Percentiles rank a stretch among this genome's conserved stretches.
Evolutionary conservation across 1,140 invertebrate genomes (phyloP).

Genomic region (Heterodera carotae): DNA sequence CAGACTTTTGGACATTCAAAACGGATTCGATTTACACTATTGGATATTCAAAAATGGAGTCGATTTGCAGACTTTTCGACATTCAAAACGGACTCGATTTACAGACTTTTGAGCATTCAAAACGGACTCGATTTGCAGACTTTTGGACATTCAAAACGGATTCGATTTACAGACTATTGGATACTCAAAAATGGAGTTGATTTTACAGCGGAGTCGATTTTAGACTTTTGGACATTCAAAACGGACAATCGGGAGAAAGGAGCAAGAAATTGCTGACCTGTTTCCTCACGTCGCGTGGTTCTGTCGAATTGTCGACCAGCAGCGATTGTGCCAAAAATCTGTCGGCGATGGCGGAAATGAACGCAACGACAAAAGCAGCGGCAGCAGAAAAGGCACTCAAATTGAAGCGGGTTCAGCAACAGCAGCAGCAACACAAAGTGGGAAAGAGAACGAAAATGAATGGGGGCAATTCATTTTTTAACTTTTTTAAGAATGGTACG

Average conservation of each 20-base stretch:
- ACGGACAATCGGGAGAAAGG: not conserved
- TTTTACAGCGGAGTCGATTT: no score
- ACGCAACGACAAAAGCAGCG: not conserved
- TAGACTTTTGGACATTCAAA: not conserved
- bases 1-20: constrained; percentile 2
- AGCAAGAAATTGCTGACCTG: not conserved
- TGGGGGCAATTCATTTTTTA: no score
- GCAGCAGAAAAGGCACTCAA: not conserved
- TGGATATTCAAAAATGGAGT: no score
- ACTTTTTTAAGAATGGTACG: not conserved
- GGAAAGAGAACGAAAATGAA: no score
- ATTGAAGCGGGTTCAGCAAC: not conserved
- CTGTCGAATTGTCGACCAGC: not conserved
- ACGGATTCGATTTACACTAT: no score
- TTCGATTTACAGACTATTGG: no score
- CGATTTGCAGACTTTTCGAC: no score
- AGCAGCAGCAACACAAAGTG: not conserved
- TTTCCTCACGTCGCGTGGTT: not conserved
- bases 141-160: not conserved
- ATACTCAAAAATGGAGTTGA: no score
- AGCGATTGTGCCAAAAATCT: not conserved
- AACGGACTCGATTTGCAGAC: not conserved
- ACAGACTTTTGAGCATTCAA: not conserved
- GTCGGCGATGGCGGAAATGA: not conserved
- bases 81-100: no score